These are phyloP conservation scores for Corydoras sp. DNA, from an alignment of 2,113 vertebrate genomes.

Conservation along the genomic window DNA sequence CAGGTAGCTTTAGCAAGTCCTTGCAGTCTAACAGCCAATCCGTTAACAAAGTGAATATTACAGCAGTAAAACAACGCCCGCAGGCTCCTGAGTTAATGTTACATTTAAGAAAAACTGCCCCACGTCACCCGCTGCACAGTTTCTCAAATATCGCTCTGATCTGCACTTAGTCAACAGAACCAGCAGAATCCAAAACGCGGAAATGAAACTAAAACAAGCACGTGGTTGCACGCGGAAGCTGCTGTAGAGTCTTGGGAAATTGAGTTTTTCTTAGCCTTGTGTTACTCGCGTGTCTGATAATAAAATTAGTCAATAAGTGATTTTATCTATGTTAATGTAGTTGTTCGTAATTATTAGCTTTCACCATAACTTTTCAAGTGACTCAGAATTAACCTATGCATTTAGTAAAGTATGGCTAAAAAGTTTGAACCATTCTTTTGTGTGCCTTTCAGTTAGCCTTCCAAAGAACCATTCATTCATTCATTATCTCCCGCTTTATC, in stretches of 20 bases:
- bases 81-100: not conserved
- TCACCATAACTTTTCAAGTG: too few species aligned
- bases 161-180: not conserved
- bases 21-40: not conserved
- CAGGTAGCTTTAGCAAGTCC: constrained; percentile 6
- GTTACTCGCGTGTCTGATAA: too few species aligned
- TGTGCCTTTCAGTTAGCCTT: too few species aligned
- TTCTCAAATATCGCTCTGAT: not conserved
- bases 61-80: not conserved
- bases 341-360: too few species aligned
- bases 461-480: too few species aligned
- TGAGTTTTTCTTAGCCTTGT: not conserved
- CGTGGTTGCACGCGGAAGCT: constrained; percentile 41
- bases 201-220: constrained; percentile 65
- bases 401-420: too few species aligned
- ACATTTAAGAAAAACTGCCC: not conserved
- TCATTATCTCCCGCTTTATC: too few species aligned
- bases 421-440: too few species aligned
- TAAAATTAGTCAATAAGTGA: too few species aligned
- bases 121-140: not conserved
- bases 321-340: too few species aligned
- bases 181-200: constrained; percentile 49
- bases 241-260: constrained; percentile 11
- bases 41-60: not conserved
- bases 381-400: too few species aligned